Base-by-base conservation (phyloP, 2,888 invertebrate species). In the Masnerella sp. region DNA sequence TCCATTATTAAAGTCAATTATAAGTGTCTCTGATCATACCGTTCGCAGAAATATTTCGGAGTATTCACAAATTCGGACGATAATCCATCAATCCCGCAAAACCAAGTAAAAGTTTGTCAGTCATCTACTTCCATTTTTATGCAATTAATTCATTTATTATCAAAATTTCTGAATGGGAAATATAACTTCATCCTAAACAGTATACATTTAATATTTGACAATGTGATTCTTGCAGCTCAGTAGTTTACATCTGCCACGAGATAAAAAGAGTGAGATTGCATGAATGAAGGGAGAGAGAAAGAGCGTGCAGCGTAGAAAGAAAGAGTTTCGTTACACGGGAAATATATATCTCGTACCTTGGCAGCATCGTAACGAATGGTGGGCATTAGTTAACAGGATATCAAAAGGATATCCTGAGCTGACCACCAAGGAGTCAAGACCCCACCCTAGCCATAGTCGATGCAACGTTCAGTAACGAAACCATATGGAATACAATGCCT, bases 301-400 rank as follows among this genome's bases (percentile, higher is more conserved):
- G 42, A 64, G 36, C n/a, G n/a, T n/a, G n/a, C n/a, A n/a, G 56
- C 32, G 56, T 30, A 49, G 59, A 56, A 68, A 67, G 75, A 77
- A 70, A 75, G 77, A 77, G 78, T 79, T 78, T 79, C 78, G 82
- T 82, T 83, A 79, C 79, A 78, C 68, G 77, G 78, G 81, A 83
- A 80, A 77, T 82, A 80, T 82, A 82, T 79, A 79, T 82, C 81
- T 81, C 78, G 70, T 75, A 72, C 67, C 74, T 52, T 75, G 74
- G 71, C 75, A 76, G 77, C 64, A 85, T 83, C 82, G 81, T 86
- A 87, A 87, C 82, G 85, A 87, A 87, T 87, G 83, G 85, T 77
- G 77, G 84, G 82, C 85, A 87, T 87, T 87, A 87, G 87, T 87
- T 87, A 87, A 87, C 87, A 85, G 86, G 84, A 87, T 87, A 87